Evolutionary conservation across 2,113 vertebrate genomes (phyloP), one percentile per base, ranked within the genome.

Genomic region (Anhinga anhinga): DNA sequence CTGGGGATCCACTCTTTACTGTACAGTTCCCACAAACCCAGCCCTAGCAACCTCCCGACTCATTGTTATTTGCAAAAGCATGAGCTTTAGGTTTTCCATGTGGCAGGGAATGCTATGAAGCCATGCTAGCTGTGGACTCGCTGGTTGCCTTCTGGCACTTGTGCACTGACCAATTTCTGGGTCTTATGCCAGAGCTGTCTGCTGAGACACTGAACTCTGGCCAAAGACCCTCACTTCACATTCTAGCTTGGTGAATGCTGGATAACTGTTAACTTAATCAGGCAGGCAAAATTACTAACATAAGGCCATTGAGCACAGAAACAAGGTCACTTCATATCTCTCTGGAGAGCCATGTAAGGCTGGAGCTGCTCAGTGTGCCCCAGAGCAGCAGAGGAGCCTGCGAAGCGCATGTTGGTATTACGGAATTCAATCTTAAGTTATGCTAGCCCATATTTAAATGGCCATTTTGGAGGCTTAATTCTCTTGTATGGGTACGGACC

Each of bases 341-440:
- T 79, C 70, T 18, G 5, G 44, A 91, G 81, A 80, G 53, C 15
- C 22, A n/a, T 44, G 36, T 50, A 53, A 58, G 58, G 50, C 38
- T 85, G 74, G 50, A 73, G 63, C n/a, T 32, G 63, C 69, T 81
- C 47, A 22, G 59, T 2, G 19, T 49, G 25, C 69, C 76, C 56
- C 44, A 82, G 32, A 95, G 70, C 62, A 74, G 72, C n/a, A 61
- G 58, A n/a, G 45, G 45, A 91, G 61, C 45, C 76, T 49, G 30
- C 2, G 1, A 74, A 76, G 83, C 0, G 0, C 0, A 0, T 11
- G 38, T 42, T 59, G 59, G 73, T 62, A 47, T 86, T 96, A 49
- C 21, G 81, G 94, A 97, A 89, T 95, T 80, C 73, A 88, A 44
- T 81, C 53, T 88, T 9, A 49, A 94, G 38, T 78, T 89, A 74